Evolutionary conservation across 1,140 invertebrate genomes (phyloP).

Genomic region (Rhyacophila brunnea): DNA sequence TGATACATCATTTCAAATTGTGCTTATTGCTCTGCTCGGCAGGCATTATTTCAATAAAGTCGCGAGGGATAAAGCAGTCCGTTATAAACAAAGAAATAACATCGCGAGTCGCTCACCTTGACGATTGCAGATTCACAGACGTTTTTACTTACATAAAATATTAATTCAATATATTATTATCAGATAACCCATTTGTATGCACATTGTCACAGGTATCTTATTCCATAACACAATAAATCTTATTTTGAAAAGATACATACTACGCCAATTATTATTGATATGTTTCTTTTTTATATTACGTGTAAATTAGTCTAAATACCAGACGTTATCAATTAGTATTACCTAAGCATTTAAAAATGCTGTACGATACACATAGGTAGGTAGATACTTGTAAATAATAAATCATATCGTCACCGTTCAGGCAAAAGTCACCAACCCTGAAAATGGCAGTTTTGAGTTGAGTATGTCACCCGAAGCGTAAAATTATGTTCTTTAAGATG

Average conservation of each 20-base stretch:
- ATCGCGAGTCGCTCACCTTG: constrained; percentile 8
- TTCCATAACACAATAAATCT: constrained; percentile 13
- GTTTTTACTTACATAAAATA: background rate
- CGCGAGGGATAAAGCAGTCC: constrained; percentile 7
- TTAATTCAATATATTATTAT: background rate
- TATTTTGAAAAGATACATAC: constrained; percentile 15
- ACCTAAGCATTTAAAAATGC: too few species aligned
- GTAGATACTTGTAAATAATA: too few species aligned
- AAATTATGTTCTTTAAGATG: too few species aligned
- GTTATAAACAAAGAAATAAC: constrained; percentile 14
- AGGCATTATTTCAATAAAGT: constrained; percentile 19
- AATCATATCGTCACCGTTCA: too few species aligned
- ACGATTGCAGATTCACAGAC: background rate
- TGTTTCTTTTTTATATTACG: constrained; percentile 13
- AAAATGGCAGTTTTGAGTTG: too few species aligned
- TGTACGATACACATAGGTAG: too few species aligned
- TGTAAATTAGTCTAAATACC: too few species aligned
- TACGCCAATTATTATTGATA: constrained; percentile 1
- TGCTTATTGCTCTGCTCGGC: background rate
- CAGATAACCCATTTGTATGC: background rate
- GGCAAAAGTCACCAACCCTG: too few species aligned
- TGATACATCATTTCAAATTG: background rate
- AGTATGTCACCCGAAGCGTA: too few species aligned
- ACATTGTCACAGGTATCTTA: constrained; percentile 9
- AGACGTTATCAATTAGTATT: too few species aligned